phyloP scores from a whole-genome alignment of 2,888 invertebrate genomes.

The Mesoligia furuncula region DNA sequence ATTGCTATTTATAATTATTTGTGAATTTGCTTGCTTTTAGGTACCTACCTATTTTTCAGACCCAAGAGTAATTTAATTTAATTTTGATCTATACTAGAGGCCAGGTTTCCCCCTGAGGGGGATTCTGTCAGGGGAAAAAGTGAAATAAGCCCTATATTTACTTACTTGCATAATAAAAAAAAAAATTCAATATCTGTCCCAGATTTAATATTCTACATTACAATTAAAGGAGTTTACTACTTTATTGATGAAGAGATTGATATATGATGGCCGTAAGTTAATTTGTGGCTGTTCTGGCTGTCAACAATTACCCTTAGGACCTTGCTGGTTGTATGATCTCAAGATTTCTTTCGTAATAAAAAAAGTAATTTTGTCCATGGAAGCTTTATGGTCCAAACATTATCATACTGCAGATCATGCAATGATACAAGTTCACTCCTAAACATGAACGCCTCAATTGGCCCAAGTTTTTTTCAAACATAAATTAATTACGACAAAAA shows the following conservation, averaged over 20 bases:
- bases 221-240: not conserved
- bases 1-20: not conserved
- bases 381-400: not conserved
- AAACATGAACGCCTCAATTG: no score
- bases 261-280: not conserved
- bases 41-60: no score
- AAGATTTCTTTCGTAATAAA: not conserved
- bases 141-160: no score
- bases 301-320: not conserved
- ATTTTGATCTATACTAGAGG: no score
- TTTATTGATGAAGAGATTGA: not conserved
- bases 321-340: not conserved
- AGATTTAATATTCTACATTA: not conserved
- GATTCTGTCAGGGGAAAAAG: no score
- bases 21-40: not conserved
- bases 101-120: no score
- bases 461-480: no score
- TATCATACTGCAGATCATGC: no score
- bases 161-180: no score
- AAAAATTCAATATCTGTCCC: no score
- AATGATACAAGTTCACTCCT: no score
- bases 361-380: not conserved
- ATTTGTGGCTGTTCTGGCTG: not conserved
- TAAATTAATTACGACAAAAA: not conserved
- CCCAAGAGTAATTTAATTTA: no score